Conservation (phyloP, 2,797 vertebrate species). For the Nannoperca australis region DNA sequence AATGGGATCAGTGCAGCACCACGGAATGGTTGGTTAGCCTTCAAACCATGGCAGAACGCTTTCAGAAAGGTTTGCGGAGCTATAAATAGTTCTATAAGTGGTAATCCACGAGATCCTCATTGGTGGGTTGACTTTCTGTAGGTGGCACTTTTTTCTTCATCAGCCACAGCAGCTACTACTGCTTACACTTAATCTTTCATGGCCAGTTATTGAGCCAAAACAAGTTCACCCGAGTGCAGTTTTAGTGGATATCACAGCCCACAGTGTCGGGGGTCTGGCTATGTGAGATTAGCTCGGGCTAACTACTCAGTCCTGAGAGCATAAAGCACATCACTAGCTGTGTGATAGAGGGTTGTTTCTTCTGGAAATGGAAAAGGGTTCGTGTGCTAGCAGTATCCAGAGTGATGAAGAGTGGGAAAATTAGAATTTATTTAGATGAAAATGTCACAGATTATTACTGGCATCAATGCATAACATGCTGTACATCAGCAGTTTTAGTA, state of each 20-base stretch:
- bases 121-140: constrained; percentile 10
- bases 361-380: background rate
- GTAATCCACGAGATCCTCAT: constrained; percentile 13
- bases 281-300: constrained; percentile 34
- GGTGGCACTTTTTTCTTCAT: background rate
- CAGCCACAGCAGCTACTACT: background rate
- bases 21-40: constrained; percentile 33
- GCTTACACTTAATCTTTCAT: constrained; percentile 4
- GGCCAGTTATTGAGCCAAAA: constrained; percentile 15
- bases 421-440: constrained; percentile 31
- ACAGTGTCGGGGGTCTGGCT: constrained; percentile 14
- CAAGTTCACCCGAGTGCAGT: constrained; percentile 13
- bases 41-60: background rate
- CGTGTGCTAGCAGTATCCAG: background rate
- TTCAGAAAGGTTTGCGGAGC: constrained; percentile 2
- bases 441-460: constrained; percentile 51
- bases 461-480: constrained; percentile 38
- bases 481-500: constrained; percentile 58
- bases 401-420: constrained; percentile 12
- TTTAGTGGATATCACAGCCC: constrained; percentile 34
- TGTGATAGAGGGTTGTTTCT: background rate
- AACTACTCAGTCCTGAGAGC: constrained; percentile 2
- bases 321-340: constrained; percentile 22
- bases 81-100: constrained; percentile 37
- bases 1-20: constrained; percentile 21